Evolutionary conservation across 2,797 vertebrate species (phyloP).

Genomic region (Cyclura pinguis): DNA sequence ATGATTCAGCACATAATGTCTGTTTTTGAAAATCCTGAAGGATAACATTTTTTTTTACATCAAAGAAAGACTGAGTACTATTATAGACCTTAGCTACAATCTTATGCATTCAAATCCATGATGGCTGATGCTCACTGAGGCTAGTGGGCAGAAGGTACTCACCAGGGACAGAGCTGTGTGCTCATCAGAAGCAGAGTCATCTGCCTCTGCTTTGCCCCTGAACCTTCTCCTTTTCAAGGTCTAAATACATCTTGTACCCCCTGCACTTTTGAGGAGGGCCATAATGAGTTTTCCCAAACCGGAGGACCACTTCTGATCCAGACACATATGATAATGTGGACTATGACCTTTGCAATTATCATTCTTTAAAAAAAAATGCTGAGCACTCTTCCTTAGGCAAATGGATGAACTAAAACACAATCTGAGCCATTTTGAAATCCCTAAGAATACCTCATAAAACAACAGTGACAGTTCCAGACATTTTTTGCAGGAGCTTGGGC

Average conservation of each 20-base stretch:
- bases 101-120: neutral
- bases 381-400: neutral
- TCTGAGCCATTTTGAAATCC: no score
- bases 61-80: neutral
- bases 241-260: no score
- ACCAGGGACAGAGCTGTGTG: no score
- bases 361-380: constrained; percentile 24
- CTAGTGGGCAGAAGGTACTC: no score
- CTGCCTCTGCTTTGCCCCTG: no score
- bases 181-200: no score
- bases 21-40: constrained; percentile 41
- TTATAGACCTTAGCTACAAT: neutral
- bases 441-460: neutral
- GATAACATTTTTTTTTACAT: neutral
- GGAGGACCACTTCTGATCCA: neutral
- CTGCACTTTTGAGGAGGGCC: no score
- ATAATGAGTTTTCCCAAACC: no score
- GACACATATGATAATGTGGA: neutral
- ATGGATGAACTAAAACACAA: neutral
- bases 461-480: neutral
- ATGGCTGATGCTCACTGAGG: no score
- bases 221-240: no score
- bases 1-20: constrained; percentile 61
- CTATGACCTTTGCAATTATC: constrained; percentile 24
- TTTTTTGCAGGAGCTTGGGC: neutral